A percentile compares a stretch with the other conserved stretches of the same genome.
These are phyloP conservation scores for Oopsacas minuta DNA, from an alignment of 37 sponge, comb jelly and placozoan genomes.

Conservation along the genomic window DNA sequence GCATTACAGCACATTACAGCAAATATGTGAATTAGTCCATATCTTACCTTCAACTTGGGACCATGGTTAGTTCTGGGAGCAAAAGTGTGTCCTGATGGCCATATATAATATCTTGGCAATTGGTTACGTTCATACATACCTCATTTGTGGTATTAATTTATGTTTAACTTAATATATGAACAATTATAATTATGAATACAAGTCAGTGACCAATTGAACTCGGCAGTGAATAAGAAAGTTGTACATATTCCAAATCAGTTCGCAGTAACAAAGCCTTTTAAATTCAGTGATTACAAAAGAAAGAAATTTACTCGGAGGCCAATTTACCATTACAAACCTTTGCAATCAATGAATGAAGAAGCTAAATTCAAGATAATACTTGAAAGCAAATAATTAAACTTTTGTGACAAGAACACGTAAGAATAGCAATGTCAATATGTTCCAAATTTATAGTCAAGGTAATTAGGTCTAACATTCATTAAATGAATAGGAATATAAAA, in stretches of 20 bases:
- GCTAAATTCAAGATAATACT: too few relatives aligned
- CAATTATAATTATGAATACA: not conserved
- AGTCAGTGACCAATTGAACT: not conserved
- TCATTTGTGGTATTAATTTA: not conserved
- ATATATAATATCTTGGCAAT: not conserved
- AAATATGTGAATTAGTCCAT: not conserved
- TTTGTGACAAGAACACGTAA: too few relatives aligned
- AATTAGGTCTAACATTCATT: too few relatives aligned
- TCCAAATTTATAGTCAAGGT: too few relatives aligned
- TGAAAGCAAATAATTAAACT: too few relatives aligned
- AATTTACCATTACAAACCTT: not conserved
- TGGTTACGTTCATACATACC: not conserved
- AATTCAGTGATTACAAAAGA: not conserved
- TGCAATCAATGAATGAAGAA: too few relatives aligned
- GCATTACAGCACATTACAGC: not conserved
- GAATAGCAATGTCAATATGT: too few relatives aligned
- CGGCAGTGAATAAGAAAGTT: not conserved
- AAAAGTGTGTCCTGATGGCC: not conserved
- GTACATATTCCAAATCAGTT: conserved; percentile 12
- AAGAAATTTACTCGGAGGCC: not conserved
- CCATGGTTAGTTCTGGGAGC: not conserved
- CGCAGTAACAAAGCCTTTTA: not conserved
- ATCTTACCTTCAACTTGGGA: not conserved
- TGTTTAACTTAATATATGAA: not conserved
- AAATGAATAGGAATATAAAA: too few relatives aligned